These are phyloP conservation scores for Salmo trutta DNA, from an alignment of 2,797 vertebrate genomes.

Conservation along the genomic window DNA sequence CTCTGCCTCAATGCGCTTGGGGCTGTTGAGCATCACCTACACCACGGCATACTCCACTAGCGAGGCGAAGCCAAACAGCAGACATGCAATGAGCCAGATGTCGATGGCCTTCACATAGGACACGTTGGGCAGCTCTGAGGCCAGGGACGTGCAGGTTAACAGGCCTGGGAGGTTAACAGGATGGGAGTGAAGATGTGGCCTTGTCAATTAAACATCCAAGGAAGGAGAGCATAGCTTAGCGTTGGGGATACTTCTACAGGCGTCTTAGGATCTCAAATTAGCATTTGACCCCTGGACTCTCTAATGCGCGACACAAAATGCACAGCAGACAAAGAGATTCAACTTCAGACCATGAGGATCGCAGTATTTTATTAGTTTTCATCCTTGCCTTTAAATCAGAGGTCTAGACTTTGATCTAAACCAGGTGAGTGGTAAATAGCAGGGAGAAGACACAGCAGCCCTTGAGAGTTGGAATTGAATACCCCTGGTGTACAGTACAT, in stretches of 20 bases:
- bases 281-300: not conserved
- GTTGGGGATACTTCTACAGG: not conserved
- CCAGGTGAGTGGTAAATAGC: no score
- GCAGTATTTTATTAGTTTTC: no score
- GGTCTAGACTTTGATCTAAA: no score
- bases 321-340: no score
- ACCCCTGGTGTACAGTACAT: no score
- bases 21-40: constrained; percentile 97
- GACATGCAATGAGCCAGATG: constrained; percentile 97
- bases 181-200: not conserved
- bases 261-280: not conserved
- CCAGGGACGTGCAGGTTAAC: constrained; percentile 83
- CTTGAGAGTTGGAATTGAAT: no score
- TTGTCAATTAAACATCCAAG: not conserved
- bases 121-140: constrained; percentile 95
- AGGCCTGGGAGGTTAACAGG: constrained; percentile 60
- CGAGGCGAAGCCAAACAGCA: constrained; percentile 97
- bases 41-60: constrained; percentile 97
- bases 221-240: not conserved
- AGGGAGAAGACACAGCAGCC: no score
- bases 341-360: no score
- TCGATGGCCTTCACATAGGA: constrained; percentile 98
- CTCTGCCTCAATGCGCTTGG: constrained; percentile 92
- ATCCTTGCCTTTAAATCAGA: no score
- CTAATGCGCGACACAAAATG: not conserved